These are phyloP conservation scores for Poeciliopsis turrubarensis DNA, from an alignment of 2,113 vertebrate species.

Conservation along the genomic window DNA sequence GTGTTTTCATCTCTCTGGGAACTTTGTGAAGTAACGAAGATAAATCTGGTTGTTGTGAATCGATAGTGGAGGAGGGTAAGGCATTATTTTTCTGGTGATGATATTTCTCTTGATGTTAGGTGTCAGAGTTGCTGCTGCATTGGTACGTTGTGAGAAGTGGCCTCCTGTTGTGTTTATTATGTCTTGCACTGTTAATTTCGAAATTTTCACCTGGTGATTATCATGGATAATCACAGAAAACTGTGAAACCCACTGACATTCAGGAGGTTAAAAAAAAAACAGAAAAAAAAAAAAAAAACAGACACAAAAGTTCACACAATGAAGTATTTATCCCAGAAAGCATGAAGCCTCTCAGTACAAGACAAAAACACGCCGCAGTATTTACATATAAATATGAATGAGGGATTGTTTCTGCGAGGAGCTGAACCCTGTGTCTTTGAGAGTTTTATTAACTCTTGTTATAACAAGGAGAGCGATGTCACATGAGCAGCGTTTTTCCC, in stretches of 20 bases:
- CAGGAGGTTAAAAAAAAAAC: background rate
- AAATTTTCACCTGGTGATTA: conserved; percentile 5
- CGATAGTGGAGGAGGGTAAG: too few species aligned
- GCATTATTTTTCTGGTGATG: background rate
- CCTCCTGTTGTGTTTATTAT: conserved; percentile 19
- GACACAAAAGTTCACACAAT: background rate
- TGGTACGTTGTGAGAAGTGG: background rate
- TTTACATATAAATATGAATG: too few species aligned
- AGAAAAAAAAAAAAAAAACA: background rate
- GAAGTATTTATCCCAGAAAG: background rate
- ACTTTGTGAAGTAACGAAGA: background rate
- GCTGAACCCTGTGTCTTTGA: too few species aligned
- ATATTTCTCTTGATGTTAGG: background rate
- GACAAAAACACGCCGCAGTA: background rate
- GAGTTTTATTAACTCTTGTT: too few species aligned
- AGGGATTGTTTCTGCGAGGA: too few species aligned
- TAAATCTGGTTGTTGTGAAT: too few species aligned
- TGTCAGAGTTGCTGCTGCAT: background rate
- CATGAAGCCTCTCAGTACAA: background rate
- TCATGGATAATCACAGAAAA: conserved; percentile 7
- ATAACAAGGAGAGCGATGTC: too few species aligned
- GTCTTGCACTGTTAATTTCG: background rate
- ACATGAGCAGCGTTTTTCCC: too few species aligned
- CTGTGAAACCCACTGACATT: background rate
- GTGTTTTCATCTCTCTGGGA: background rate